phyloP scores from a whole-genome alignment of 1,140 invertebrate species.

The Tigriopus japonicus region DNA sequence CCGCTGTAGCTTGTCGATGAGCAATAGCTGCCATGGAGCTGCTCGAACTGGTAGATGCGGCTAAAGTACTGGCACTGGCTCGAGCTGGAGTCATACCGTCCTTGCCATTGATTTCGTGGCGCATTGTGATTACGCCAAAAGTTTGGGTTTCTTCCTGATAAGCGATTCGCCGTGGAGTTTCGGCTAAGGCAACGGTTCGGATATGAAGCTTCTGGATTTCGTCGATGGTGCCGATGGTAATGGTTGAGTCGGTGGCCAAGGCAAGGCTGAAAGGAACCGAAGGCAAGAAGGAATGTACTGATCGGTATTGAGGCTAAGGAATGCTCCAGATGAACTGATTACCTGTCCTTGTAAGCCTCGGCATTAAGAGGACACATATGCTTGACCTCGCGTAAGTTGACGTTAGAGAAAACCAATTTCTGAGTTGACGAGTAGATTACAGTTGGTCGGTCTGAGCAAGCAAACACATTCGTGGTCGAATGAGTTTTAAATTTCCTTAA shows the following conservation, averaged over 20 bases:
- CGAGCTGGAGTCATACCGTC: constrained; percentile 42
- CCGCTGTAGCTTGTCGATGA: neutral
- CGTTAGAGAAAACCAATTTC: constrained; percentile 97
- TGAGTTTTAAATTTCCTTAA: constrained; percentile 74
- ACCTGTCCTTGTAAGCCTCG: constrained; percentile 62
- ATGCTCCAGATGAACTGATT: constrained; percentile 30
- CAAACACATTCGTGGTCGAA: constrained; percentile 91
- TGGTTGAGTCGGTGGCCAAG: constrained; percentile 71
- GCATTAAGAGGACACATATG: constrained; percentile 96
- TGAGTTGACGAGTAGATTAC: constrained; percentile 98
- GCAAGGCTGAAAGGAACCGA: constrained; percentile 59
- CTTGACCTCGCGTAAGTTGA: constrained; percentile 92
- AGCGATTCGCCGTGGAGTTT: constrained; percentile 77
- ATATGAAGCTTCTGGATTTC: constrained; percentile 97
- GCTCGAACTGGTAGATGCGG: constrained; percentile 34
- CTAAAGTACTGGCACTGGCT: constrained; percentile 56
- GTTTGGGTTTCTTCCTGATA: constrained; percentile 86
- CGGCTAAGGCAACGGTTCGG: constrained; percentile 74
- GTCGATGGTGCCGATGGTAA: constrained; percentile 95
- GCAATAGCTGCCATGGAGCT: constrained; percentile 21
- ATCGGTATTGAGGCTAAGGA: constrained; percentile 15
- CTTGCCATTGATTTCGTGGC: constrained; percentile 59
- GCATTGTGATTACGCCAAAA: constrained; percentile 78
- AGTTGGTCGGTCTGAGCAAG: constrained; percentile 91
- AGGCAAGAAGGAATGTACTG: constrained; percentile 20